Conservation (phyloP, 2,888 invertebrate species). For the Venusia cambrica region DNA sequence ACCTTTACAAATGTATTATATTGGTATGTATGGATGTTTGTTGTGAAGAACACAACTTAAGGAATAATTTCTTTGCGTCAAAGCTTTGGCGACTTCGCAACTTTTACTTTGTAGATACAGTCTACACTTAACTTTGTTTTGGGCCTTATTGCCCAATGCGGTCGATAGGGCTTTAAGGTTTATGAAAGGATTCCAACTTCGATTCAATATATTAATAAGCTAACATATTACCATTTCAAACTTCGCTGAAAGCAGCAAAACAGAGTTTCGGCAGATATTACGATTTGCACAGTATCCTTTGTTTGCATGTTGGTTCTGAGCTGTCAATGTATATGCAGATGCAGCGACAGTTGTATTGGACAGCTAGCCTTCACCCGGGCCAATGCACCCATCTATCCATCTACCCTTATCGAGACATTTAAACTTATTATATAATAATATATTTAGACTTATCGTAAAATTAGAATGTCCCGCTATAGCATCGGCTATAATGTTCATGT, state of each 20-base stretch:
- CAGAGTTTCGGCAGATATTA: no score
- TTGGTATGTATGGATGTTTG: conserved; percentile 2
- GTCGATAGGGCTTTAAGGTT: no score
- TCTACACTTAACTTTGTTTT: conserved; percentile 1
- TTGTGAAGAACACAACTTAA: conserved; percentile 8
- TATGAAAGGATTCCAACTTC: no score
- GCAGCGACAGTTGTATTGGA: conserved; percentile 20
- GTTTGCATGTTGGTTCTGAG: neutral
- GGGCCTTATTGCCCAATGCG: conserved; percentile 4
- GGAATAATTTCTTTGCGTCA: conserved; percentile 11
- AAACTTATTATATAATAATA: no score
- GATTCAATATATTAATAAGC: no score
- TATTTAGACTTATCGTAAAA: no score
- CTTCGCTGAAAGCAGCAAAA: no score
- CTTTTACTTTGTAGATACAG: neutral
- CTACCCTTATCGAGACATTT: no score
- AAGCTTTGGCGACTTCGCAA: conserved; percentile 3
- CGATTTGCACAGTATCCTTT: conserved; percentile 3
- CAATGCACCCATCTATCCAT: conserved; percentile 5
- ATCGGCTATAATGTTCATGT: no score
- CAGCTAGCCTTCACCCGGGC: neutral
- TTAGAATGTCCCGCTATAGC: no score
- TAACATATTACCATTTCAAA: no score
- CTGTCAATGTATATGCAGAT: conserved; percentile 40
- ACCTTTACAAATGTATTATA: conserved; percentile 11